Evolutionary conservation across 2,888 invertebrate genomes (phyloP), one percentile per base, ranked within the genome.

Genomic region (Athalia rosae): DNA sequence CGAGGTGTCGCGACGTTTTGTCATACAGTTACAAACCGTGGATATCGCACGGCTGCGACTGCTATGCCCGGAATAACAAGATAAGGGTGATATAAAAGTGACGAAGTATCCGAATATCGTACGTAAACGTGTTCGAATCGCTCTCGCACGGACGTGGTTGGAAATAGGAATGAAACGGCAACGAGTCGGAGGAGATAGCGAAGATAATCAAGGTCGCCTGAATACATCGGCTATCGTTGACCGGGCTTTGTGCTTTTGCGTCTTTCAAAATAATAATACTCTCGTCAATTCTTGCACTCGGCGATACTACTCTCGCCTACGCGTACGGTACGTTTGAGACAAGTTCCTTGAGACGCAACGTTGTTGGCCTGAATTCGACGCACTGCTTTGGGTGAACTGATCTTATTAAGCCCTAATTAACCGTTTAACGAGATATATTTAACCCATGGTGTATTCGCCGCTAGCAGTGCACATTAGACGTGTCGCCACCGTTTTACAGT

Each of bases 391-490:
- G 81, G 80, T 79, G 82, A 86, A 83, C 84, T 84, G 83, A 87
- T 86, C 86, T 85, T 84, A 87, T 86, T 86, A 87, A 85, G 84
- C 76, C 82, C 83, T 87, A 88, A 88, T 88, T 87, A 88, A 85
- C 82, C 85, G 82, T 83, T 87, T 87, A 88, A 88, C 87, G 82
- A 87, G 88, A 84, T 87, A 86, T 87, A 87, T 87, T 88, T 87
- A 86, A 87, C 85, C 83, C 82, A 77, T 79, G 76, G 76, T 78
- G 76, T 76, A 77, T 56, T 64, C 76, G 69, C 59, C 43, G 61
- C 74, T 45, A 61, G 74, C 61, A 28, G 28, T 28, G 28, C 28
- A 74, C 62, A 56, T 48, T 48, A 74, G 74, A 74, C 74, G 74
- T 74, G 61, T 74, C 58, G 58, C 61, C 74, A 62, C 74, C 48